Percentiles rank a stretch among this genome's conserved stretches.
These are phyloP conservation scores for Meiosimyza platycephala DNA, from an alignment of 2,888 invertebrate genomes.

Conservation along the genomic window DNA sequence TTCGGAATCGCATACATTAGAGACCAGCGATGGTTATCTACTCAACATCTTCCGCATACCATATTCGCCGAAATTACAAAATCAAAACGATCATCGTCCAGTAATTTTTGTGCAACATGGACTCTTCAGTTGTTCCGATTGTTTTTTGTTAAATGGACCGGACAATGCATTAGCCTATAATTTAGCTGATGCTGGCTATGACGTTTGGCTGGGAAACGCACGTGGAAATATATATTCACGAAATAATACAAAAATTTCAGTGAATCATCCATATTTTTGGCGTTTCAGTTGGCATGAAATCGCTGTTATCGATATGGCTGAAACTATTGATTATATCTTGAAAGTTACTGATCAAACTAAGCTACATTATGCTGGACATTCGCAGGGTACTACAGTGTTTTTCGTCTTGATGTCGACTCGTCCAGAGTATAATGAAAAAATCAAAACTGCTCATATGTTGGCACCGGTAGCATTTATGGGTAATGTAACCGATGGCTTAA, in stretches of 20 bases:
- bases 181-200: slow-evolving; percentile 53
- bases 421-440: slow-evolving; percentile 49
- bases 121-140: slow-evolving; percentile 45
- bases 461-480: slow-evolving; percentile 65
- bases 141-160: slow-evolving; percentile 44
- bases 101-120: slow-evolving; percentile 68
- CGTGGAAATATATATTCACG: slow-evolving; percentile 53
- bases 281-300: slow-evolving; percentile 85
- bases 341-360: slow-evolving; percentile 38
- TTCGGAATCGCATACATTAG: slow-evolving; percentile 40
- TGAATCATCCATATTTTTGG: slow-evolving; percentile 47
- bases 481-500: slow-evolving; percentile 59
- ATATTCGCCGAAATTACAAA: slow-evolving; percentile 36
- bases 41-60: slow-evolving; percentile 50
- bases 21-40: slow-evolving; percentile 45
- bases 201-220: slow-evolving; percentile 55
- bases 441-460: slow-evolving; percentile 49
- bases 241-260: slow-evolving; percentile 45
- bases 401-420: slow-evolving; percentile 41
- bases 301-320: slow-evolving; percentile 71
- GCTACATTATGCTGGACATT: slow-evolving; percentile 53
- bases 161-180: slow-evolving; percentile 42
- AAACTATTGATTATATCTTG: slow-evolving; percentile 51
- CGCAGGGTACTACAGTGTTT: slow-evolving; percentile 52
- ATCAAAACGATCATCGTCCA: slow-evolving; percentile 34